Conservation (phyloP, 2,888 invertebrate genomes). For the Buathra laborator region DNA sequence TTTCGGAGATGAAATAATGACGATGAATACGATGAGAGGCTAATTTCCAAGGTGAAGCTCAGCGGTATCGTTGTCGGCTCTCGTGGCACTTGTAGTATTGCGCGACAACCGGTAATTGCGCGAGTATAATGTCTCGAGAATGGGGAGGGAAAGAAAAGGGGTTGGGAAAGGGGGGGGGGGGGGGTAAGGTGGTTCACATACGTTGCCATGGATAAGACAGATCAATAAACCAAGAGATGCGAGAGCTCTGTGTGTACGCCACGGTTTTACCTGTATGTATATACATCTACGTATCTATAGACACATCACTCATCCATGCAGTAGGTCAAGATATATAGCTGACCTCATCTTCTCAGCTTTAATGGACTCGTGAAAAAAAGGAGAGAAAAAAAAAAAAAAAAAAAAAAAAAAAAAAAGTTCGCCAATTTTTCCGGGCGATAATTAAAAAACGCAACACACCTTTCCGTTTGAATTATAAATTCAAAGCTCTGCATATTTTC, state of each 20-base stretch:
- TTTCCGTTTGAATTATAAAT: background rate
- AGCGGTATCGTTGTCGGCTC: constrained; percentile 10
- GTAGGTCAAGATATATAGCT: constrained; percentile 85
- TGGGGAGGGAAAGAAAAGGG: constrained; percentile 16
- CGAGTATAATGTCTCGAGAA: constrained; percentile 30
- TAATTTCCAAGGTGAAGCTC: constrained; percentile 39
- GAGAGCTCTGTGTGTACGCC: constrained; percentile 72
- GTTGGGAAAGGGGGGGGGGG: constrained; percentile 44
- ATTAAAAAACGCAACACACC: background rate
- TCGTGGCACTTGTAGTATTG: constrained; percentile 39
- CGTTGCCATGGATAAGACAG: constrained; percentile 78
- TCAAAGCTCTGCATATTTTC: background rate
- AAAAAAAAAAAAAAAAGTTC: constrained; percentile 17
- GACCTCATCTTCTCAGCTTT: constrained; percentile 77
- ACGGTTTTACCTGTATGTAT: constrained; percentile 73
- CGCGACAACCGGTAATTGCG: constrained; percentile 47
- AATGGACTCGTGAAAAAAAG: constrained; percentile 65
- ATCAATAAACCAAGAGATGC: constrained; percentile 83
- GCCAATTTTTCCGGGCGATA: constrained; percentile 43
- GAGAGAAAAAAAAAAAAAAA: background rate
- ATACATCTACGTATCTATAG: constrained; percentile 74
- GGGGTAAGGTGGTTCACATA: constrained; percentile 69
- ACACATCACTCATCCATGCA: constrained; percentile 82
- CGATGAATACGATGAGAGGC: constrained; percentile 20
- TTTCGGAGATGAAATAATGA: background rate